Evolutionary conservation across 2,113 vertebrate genomes (phyloP).

Genomic region (Crotalus horridus): DNA sequence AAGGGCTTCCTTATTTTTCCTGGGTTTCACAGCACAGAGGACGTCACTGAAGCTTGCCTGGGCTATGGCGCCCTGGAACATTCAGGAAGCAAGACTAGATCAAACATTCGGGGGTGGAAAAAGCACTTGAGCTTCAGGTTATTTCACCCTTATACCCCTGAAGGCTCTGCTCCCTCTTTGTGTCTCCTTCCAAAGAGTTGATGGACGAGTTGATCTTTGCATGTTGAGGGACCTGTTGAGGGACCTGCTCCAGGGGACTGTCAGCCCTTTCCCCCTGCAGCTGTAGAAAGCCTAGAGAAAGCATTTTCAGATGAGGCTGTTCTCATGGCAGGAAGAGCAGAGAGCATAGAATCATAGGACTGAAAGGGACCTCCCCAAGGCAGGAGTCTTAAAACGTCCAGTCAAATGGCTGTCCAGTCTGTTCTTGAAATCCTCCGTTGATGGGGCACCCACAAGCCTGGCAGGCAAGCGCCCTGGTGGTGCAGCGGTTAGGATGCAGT

Average conservation of each 20-base stretch:
- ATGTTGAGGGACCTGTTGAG: not conserved
- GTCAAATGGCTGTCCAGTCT: too few relatives aligned
- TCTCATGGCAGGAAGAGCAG: too few relatives aligned
- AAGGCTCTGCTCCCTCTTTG: not conserved
- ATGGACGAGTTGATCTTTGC: not conserved
- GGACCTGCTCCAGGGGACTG: too few relatives aligned
- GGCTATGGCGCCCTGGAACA: not conserved
- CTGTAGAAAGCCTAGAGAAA: not conserved
- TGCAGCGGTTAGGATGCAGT: too few relatives aligned
- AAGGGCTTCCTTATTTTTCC: not conserved
- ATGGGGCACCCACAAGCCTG: too few relatives aligned
- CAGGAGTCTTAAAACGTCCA: too few relatives aligned
- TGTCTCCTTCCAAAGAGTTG: not conserved
- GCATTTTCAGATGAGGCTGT: not conserved
- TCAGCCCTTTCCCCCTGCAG: not conserved
- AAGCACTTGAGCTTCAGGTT: not conserved
- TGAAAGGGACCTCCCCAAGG: too few relatives aligned
- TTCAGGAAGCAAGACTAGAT: not conserved
- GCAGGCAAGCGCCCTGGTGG: too few relatives aligned
- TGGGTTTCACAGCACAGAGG: not conserved
- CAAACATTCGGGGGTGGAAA: not conserved
- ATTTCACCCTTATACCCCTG: not conserved
- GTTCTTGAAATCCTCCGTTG: too few relatives aligned
- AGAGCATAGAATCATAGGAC: too few relatives aligned
- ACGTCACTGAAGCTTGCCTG: not conserved